Percentiles rank a stretch among this genome's conserved stretches.
These are phyloP conservation scores for Sylvilagus bachmani DNA, from an alignment of 2,113 vertebrate genomes.

Conservation along the genomic window DNA sequence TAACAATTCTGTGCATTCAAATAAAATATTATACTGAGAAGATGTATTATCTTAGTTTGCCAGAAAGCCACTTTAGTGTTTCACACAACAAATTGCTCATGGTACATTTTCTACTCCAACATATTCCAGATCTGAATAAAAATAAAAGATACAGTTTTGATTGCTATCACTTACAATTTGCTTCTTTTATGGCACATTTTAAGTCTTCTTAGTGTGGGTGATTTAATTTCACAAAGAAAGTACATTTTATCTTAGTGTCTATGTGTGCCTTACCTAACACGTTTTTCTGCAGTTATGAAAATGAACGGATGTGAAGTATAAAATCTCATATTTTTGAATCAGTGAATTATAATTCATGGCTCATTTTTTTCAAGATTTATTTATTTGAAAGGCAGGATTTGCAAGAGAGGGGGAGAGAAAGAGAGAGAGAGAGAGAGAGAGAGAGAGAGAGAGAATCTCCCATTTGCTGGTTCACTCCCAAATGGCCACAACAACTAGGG, in stretches of 20 bases:
- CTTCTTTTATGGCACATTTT: conserved; percentile 71
- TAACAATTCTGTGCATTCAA: conserved; percentile 67
- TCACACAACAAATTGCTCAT: conserved; percentile 75
- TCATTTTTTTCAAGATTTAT: too few relatives aligned
- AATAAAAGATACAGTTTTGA: conserved; percentile 74
- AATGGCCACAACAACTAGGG: too few relatives aligned
- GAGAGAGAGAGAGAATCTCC: too few relatives aligned
- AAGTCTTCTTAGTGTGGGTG: conserved; percentile 64
- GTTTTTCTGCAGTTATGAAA: conserved; percentile 55
- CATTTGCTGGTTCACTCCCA: too few relatives aligned
- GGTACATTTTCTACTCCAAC: conserved; percentile 73
- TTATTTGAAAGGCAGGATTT: too few relatives aligned
- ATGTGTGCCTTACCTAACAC: background rate
- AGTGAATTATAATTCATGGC: background rate
- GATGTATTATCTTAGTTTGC: conserved; percentile 74
- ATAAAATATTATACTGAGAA: conserved; percentile 67
- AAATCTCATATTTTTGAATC: conserved; percentile 15
- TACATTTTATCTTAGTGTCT: conserved; percentile 32
- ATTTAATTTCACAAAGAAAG: conserved; percentile 63
- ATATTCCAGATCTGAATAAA: conserved; percentile 73
- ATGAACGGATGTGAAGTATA: conserved; percentile 13
- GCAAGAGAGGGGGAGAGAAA: too few relatives aligned
- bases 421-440: too few relatives aligned
- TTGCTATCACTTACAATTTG: conserved; percentile 66
- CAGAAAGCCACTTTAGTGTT: conserved; percentile 68